These are phyloP conservation scores for Rotaria sp. DNA, from an alignment of 2,888 invertebrate genomes.

Conservation along the genomic window DNA sequence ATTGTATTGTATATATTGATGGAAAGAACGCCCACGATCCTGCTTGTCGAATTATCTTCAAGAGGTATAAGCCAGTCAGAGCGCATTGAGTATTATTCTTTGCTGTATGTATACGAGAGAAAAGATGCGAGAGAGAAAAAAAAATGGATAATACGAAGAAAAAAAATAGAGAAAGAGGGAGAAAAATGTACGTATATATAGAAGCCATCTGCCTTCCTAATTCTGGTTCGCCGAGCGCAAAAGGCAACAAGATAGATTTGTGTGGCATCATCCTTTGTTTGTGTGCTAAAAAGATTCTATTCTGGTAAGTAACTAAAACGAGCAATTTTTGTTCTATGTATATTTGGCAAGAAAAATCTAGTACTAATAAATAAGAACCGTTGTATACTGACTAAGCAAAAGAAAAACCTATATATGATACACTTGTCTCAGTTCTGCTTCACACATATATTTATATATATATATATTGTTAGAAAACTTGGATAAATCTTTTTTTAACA, in stretches of 20 bases:
- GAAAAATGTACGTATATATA: not conserved
- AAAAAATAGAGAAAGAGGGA: not conserved
- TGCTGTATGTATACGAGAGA: not conserved
- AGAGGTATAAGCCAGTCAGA: constrained; percentile 15
- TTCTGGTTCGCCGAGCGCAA: constrained; percentile 24
- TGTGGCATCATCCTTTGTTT: constrained; percentile 9
- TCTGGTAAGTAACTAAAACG: constrained; percentile 20
- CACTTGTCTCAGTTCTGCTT: not conserved
- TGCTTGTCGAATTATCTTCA: not conserved
- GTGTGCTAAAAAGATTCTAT: not conserved
- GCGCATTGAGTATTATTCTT: not conserved
- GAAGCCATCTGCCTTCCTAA: not conserved
- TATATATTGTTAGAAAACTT: not conserved
- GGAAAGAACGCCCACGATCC: not conserved
- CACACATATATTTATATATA: not conserved
- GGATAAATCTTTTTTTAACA: not conserved
- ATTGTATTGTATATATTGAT: not conserved
- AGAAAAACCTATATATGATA: not conserved
- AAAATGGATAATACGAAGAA: not conserved
- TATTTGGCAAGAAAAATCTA: not conserved
- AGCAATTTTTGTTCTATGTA: not conserved
- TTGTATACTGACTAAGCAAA: not conserved
- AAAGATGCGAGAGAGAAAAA: not conserved
- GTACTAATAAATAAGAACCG: not conserved
- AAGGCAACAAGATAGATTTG: not conserved